Conservation (phyloP, 1,140 invertebrate genomes). For the Colletes latitarsis region DNA sequence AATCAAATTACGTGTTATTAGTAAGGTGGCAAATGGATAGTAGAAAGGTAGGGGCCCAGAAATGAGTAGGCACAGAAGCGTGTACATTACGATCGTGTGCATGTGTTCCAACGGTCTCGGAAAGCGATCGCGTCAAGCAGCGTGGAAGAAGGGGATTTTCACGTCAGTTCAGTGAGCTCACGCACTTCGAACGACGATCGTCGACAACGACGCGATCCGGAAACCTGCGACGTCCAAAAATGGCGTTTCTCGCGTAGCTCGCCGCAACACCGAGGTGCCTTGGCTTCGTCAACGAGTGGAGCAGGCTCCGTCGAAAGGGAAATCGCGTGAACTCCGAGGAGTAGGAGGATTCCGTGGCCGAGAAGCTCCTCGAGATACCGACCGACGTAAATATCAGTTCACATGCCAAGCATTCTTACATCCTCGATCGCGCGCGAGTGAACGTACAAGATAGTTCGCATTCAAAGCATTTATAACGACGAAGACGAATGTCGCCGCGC, state of each 20-base stretch:
- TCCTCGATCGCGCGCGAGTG: conserved; percentile 18
- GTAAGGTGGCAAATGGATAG: not conserved
- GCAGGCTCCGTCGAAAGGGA: not conserved
- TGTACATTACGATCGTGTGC: conserved; percentile 39
- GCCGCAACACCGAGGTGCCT: not conserved
- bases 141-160: conserved; percentile 52
- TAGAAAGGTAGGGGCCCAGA: not conserved
- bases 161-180: conserved; percentile 71
- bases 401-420: conserved; percentile 46
- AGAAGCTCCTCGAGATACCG: conserved; percentile 5
- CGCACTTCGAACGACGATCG: conserved; percentile 65
- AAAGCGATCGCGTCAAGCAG: conserved; percentile 49
- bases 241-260: conserved; percentile 68
- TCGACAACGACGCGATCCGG: conserved; percentile 43
- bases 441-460: not conserved
- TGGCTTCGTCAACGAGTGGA: not conserved
- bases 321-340: conserved; percentile 4
- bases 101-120: conserved; percentile 45
- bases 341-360: not conserved
- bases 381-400: conserved; percentile 55
- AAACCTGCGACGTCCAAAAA: conserved; percentile 67
- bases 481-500: not conserved
- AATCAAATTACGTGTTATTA: not conserved
- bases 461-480: not conserved
- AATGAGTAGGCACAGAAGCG: conserved; percentile 15